Base-by-base conservation (phyloP, 2,888 invertebrate species). In the Amblyjoppa fuscipennis region DNA sequence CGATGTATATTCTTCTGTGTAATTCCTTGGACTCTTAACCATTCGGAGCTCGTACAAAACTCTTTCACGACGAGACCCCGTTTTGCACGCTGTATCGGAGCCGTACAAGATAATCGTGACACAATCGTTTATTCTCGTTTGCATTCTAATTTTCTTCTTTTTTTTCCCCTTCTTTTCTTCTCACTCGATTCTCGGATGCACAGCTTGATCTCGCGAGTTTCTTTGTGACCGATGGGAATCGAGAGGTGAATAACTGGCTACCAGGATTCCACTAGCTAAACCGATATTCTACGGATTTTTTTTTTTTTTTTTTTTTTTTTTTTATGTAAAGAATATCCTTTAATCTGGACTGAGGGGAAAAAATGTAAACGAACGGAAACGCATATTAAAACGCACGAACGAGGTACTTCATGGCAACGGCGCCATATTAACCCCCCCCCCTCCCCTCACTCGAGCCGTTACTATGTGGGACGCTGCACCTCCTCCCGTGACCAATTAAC, bases 71-170 rank as follows among this genome's bases (percentile, higher is more conserved):
- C 59, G 3, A 69, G 75, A 86, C 86, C 86, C 84, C 49, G 80
- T 87, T 64, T 85, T 87, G 66, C 84, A 87, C 86, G 86, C 78
- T 83, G 61, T 78, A 84, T 86, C 86, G 86, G 80, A 61, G 79
- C 75, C 59, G 59, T 82, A 68, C 34, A 38, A 25, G n/a, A 66
- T 76, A 38, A 13, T 66, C n/a, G 66, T 66, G 64, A 51, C 51
- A 75, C 76, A 66, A 66, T 34, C 51, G 75, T 20, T 16, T 11
- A 53, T 49, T n/a, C 34, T 66, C 66, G 38, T 56, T 16, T 51
- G 68, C 41, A 68, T 77, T 64, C 3, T 3, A 61, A 77, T 74
- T 74, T 31, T 61, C 16, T 16, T 56, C 38, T 41, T 45, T 49
- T 66, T 80, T 56, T 61, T 41, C 45, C 11, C n/a, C 31, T 28